Evolutionary conservation across 2,888 invertebrate species (phyloP).

Genomic region (Sinhomidia bicolor): DNA sequence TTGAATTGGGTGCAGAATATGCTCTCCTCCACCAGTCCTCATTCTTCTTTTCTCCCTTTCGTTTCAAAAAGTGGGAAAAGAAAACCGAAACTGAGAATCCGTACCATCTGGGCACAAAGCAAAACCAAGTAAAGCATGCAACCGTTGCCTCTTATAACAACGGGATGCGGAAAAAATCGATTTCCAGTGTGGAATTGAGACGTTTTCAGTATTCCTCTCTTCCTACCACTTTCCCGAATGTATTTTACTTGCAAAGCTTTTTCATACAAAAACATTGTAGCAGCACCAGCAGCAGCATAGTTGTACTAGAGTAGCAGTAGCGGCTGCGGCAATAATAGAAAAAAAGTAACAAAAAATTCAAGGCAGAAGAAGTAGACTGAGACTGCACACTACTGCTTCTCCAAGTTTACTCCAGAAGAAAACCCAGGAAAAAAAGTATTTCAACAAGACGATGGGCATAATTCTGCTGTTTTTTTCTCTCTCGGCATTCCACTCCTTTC

Average conservation of each 20-base stretch:
- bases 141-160: neutral
- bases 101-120: slow-evolving; percentile 61
- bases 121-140: neutral
- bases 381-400: neutral
- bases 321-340: neutral
- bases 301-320: too few species aligned
- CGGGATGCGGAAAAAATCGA: slow-evolving; percentile 62
- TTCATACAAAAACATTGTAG: neutral
- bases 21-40: neutral
- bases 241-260: slow-evolving; percentile 1
- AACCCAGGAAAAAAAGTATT: neutral
- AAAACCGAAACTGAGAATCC: slow-evolving; percentile 44
- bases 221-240: slow-evolving; percentile 28
- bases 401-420: neutral
- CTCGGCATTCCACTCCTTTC: neutral
- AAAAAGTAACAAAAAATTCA: slow-evolving; percentile 23
- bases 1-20: slow-evolving; percentile 5
- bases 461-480: neutral
- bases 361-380: neutral
- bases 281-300: neutral
- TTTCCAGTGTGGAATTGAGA: slow-evolving; percentile 67
- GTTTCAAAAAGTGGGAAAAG: slow-evolving; percentile 7
- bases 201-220: slow-evolving; percentile 47
- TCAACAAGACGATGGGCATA: neutral
- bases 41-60: neutral